phyloP scores from a whole-genome alignment of 2,888 invertebrate genomes.

The Pandemis cinnamomeana region DNA sequence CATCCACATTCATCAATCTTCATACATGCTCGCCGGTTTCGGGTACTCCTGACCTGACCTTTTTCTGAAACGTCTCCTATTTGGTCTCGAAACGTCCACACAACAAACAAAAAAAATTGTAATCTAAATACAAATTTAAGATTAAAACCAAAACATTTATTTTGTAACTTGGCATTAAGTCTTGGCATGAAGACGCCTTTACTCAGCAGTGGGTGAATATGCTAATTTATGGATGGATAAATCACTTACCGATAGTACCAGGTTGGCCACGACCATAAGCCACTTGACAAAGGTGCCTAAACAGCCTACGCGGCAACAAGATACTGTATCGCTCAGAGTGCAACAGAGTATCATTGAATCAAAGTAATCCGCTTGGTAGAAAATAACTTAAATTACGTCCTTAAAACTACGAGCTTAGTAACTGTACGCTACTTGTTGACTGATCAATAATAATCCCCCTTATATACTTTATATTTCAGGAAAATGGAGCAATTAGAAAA shows the following conservation, averaged over 20 bases:
- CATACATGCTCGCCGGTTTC: too few species aligned
- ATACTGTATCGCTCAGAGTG: background rate
- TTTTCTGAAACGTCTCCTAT: too few species aligned
- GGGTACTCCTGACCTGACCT: too few species aligned
- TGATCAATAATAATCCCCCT: background rate
- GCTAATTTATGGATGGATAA: background rate
- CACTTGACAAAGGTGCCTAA: background rate
- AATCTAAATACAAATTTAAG: too few species aligned
- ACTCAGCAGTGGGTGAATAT: too few species aligned
- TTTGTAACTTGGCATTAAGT: too few species aligned
- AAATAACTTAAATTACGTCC: background rate
- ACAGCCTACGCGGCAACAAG: background rate
- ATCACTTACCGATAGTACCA: background rate
- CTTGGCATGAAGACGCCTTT: too few species aligned
- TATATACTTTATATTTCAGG: conserved; percentile 2
- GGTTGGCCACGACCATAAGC: background rate
- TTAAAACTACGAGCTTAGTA: background rate
- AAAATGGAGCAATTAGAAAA: background rate
- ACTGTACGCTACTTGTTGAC: conserved; percentile 13
- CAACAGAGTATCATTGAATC: conserved; percentile 3
- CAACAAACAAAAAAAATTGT: too few species aligned
- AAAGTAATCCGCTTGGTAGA: background rate
- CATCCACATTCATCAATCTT: too few species aligned
- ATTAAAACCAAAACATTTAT: too few species aligned
- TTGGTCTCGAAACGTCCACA: too few species aligned